These are phyloP conservation scores for Ecliptopera silaceata DNA, from an alignment of 2,888 invertebrate genomes.

Conservation along the genomic window DNA sequence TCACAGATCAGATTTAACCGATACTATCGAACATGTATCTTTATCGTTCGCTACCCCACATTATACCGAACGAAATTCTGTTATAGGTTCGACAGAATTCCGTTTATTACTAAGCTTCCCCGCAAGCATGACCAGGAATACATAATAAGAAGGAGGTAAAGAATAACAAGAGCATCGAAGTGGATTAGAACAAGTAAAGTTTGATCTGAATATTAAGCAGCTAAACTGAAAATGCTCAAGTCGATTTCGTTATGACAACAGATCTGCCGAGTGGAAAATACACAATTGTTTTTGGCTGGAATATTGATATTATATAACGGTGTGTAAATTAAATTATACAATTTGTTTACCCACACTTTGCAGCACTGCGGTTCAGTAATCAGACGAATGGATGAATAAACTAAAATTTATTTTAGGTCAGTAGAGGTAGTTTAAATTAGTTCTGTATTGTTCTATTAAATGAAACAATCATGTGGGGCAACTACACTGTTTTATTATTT, in stretches of 20 bases:
- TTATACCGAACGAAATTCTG: slow-evolving; percentile 23
- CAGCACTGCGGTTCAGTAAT: neutral
- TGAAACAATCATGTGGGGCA: no score
- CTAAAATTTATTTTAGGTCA: neutral
- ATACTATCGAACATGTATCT: slow-evolving; percentile 4
- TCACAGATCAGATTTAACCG: slow-evolving; percentile 23
- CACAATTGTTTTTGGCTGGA: slow-evolving; percentile 26
- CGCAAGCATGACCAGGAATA: slow-evolving; percentile 44
- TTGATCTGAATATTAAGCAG: slow-evolving; percentile 47
- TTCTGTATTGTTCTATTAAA: neutral
- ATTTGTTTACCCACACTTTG: neutral
- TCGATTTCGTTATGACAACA: slow-evolving; percentile 31
- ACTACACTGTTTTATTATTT: no score
- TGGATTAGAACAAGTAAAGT: slow-evolving; percentile 44
- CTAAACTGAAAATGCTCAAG: slow-evolving; percentile 26
- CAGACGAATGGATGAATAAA: neutral
- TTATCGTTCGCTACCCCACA: slow-evolving; percentile 23
- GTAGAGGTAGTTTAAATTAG: neutral
- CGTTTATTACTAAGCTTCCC: slow-evolving; percentile 30
- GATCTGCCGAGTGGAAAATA: slow-evolving; percentile 33
- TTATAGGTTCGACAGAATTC: slow-evolving; percentile 35
- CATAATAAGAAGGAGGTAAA: slow-evolving; percentile 44
- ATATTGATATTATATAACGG: slow-evolving; percentile 22
- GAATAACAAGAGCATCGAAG: slow-evolving; percentile 43
- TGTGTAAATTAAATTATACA: neutral